Percentiles rank a stretch among this genome's conserved stretches.
phyloP scores from a whole-genome alignment of 2,113 vertebrate species.

The Odocoileus virginianus region DNA sequence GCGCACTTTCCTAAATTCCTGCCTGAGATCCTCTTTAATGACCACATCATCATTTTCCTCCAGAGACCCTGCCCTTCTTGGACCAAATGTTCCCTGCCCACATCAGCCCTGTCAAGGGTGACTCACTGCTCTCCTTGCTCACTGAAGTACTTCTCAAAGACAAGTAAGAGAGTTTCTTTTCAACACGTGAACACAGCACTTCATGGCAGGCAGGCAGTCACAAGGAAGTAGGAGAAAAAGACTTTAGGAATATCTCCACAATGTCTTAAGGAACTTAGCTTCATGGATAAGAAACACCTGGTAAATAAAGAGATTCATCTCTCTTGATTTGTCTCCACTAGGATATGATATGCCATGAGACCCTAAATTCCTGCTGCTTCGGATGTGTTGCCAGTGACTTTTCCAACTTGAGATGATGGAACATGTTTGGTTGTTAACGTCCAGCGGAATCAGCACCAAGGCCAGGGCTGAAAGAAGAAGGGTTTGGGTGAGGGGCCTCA shows the following conservation, averaged over 20 bases:
- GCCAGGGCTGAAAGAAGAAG: background rate
- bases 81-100: background rate
- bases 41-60: background rate
- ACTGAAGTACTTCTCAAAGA: background rate
- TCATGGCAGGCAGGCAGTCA: background rate
- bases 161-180: background rate
- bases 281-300: background rate
- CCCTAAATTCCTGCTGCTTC: background rate
- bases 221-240: background rate
- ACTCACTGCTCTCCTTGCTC: background rate
- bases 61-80: background rate
- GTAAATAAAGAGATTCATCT: background rate
- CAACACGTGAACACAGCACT: background rate
- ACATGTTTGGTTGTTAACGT: background rate
- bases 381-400: background rate
- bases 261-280: background rate
- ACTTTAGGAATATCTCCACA: background rate
- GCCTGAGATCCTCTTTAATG: background rate
- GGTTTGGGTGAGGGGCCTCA: background rate
- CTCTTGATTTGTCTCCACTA: background rate
- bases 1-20: background rate
- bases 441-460: conserved; percentile 6
- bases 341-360: background rate
- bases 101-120: background rate
- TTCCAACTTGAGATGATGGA: background rate